Percentiles rank a stretch among this genome's conserved stretches.
Conservation (phyloP, 2,113 vertebrate genomes). For the Pagrus major region DNA sequence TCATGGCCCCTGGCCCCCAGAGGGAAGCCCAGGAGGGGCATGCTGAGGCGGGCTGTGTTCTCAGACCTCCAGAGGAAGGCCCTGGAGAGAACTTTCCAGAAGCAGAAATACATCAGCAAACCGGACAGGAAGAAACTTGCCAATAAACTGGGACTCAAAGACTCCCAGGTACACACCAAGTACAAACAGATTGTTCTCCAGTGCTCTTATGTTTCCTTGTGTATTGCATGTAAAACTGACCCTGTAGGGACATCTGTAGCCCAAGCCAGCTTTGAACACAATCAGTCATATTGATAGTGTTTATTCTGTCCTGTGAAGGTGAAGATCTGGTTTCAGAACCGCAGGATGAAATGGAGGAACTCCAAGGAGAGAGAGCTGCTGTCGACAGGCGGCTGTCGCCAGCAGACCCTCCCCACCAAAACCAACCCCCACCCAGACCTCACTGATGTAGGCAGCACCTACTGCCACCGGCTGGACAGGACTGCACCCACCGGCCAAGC, state of each 20-base stretch:
- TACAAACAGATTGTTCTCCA: not conserved
- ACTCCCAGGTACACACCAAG: constrained; percentile 90
- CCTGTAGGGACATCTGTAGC: too few relatives aligned
- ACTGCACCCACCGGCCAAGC: constrained; percentile 75
- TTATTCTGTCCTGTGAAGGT: constrained; percentile 82
- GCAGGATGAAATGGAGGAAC: constrained; percentile 99
- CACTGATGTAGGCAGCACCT: constrained; percentile 91
- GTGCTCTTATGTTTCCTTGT: not conserved
- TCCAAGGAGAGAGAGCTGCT: constrained; percentile 98
- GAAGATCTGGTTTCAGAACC: constrained; percentile 99
- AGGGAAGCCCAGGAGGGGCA: constrained; percentile 94
- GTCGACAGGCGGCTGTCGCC: constrained; percentile 94
- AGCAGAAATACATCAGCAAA: constrained; percentile 99
- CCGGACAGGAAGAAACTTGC: constrained; percentile 96
- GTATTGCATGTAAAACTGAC: too few relatives aligned
- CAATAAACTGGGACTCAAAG: constrained; percentile 93
- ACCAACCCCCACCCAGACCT: constrained; percentile 98
- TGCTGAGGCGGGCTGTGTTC: constrained; percentile 96
- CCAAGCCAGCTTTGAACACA: not conserved
- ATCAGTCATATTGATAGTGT: not conserved
- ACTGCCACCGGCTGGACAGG: constrained; percentile 78
- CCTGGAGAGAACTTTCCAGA: constrained; percentile 98
- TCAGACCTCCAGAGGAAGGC: constrained; percentile 97
- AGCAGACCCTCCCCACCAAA: constrained; percentile 97
- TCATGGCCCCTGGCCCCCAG: constrained; percentile 93